Evolutionary conservation across 2,113 vertebrate genomes (phyloP).

Genomic region (Leptobrachium leishanense): DNA sequence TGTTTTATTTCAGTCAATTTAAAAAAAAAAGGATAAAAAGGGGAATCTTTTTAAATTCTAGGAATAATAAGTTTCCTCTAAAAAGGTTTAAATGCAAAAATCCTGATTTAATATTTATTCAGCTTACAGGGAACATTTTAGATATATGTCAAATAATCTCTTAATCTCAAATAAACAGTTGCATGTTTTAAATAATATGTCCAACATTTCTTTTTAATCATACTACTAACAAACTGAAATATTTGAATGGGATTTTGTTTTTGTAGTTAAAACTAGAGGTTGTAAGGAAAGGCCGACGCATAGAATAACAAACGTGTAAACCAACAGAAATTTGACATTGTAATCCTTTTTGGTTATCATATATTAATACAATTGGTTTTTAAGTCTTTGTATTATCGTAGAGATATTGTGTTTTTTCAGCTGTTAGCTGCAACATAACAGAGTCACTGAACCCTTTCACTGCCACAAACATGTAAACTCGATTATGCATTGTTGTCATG

Average conservation of each 20-base stretch:
- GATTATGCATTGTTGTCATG: too few species aligned
- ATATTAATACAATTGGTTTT: background rate
- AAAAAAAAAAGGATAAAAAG: too few species aligned
- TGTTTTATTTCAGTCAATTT: too few species aligned
- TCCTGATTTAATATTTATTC: too few species aligned
- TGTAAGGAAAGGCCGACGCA: background rate
- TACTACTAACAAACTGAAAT: background rate
- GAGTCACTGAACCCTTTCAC: background rate
- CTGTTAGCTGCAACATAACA: background rate
- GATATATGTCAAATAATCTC: background rate
- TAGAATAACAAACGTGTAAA: background rate
- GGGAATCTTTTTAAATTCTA: too few species aligned
- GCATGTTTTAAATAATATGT: background rate
- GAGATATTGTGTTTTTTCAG: background rate
- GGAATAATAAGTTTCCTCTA: too few species aligned
- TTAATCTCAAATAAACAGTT: background rate
- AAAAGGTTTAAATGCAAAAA: too few species aligned
- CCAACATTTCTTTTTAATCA: background rate
- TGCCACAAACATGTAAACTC: too few species aligned
- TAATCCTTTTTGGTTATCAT: background rate
- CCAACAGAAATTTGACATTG: background rate
- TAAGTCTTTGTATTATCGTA: background rate
- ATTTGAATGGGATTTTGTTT: background rate
- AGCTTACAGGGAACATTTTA: too few species aligned
- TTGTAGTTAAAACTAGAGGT: background rate